A percentile compares a stretch with the other conserved stretches of the same genome.
phyloP scores from a whole-genome alignment of 2,797 vertebrate species.

The Molossus molossus region DNA sequence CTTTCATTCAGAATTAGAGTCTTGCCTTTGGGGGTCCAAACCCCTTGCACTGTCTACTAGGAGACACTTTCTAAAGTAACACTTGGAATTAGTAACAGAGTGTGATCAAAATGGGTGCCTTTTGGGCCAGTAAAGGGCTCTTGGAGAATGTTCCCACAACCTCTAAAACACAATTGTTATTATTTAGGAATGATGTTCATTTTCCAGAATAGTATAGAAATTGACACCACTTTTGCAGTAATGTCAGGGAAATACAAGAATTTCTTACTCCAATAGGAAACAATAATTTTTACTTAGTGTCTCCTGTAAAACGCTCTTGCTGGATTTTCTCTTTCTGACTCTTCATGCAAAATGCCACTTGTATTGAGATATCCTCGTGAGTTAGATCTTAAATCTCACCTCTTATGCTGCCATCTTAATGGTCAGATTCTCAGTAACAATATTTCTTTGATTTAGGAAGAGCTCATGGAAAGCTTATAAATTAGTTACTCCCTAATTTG shows the following conservation, averaged over 20 bases:
- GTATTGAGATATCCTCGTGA: not conserved
- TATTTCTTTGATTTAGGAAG: not conserved
- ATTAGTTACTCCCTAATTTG: not conserved
- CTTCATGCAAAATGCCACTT: not conserved
- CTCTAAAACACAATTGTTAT: not conserved
- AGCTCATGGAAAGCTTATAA: not conserved
- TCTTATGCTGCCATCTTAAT: conserved; percentile 81
- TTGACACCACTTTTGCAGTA: not conserved
- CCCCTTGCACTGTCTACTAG: not conserved
- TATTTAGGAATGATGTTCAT: conserved; percentile 1
- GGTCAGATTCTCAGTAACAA: not conserved
- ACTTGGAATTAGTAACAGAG: conserved; percentile 34
- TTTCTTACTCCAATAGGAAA: conserved; percentile 9
- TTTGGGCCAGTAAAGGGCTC: not conserved
- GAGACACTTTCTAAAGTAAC: conserved; percentile 43
- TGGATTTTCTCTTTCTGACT: not conserved
- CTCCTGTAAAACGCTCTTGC: conserved; percentile 31
- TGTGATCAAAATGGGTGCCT: not conserved
- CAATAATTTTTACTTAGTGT: conserved; percentile 23
- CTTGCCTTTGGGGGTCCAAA: not conserved
- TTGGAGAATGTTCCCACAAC: not conserved
- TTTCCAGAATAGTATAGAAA: conserved; percentile 54
- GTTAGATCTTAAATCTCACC: conserved; percentile 33
- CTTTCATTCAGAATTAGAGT: conserved; percentile 38
- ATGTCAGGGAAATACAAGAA: conserved; percentile 27